Evolutionary conservation across 2,797 vertebrate genomes (phyloP).

Genomic region (Argyrosomus regius): DNA sequence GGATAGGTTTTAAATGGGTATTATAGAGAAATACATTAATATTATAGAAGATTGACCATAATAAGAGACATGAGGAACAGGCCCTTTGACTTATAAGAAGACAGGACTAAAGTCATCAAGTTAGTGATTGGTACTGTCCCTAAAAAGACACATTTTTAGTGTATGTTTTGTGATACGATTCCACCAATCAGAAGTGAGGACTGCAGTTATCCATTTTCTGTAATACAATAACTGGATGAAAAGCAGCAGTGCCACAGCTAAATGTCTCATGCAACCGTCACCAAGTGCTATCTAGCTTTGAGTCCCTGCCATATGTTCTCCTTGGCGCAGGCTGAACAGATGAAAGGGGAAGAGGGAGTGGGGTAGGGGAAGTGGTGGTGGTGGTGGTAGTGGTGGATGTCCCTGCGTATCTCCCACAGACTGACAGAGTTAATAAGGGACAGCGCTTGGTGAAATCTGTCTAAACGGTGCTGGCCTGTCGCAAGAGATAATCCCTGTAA

Average conservation of each 20-base stretch:
- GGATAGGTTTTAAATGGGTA: not conserved
- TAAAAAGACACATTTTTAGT: not conserved
- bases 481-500: constrained; percentile 53
- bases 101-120: not conserved
- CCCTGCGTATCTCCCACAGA: constrained; percentile 41
- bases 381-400: not conserved
- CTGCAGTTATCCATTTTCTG: constrained; percentile 4
- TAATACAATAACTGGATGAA: constrained; percentile 35
- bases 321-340: constrained; percentile 45
- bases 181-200: not conserved
- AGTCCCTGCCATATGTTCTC: constrained; percentile 69
- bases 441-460: constrained; percentile 63
- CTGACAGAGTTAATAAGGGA: constrained; percentile 71
- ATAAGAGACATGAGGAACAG: not conserved
- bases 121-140: not conserved
- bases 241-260: constrained; percentile 34
- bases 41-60: not conserved
- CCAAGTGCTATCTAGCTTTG: constrained; percentile 41
- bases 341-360: constrained; percentile 26
- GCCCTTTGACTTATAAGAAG: not conserved
- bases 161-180: not conserved
- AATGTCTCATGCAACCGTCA: constrained; percentile 40
- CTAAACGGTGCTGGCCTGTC: constrained; percentile 48
- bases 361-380: not conserved
- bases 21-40: not conserved